Base-by-base conservation (phyloP, 2,113 vertebrate genomes). In the Bothrops jararaca region DNA sequence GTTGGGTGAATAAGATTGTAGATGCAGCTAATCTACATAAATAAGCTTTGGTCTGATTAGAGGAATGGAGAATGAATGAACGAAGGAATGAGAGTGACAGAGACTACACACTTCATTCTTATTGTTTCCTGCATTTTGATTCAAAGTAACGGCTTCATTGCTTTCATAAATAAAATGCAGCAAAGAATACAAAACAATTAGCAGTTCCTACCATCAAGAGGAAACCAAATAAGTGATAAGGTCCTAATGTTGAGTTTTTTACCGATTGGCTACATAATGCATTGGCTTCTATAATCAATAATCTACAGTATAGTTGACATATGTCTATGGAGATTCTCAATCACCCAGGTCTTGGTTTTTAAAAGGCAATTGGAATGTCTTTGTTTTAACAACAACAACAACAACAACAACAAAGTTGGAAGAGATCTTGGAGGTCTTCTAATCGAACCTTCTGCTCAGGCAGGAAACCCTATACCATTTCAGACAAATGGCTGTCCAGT, bases 11-110 rank as follows among this genome's bases (percentile, higher is more conserved):
- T 97, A 96, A 97, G 95, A 96, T 93, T 97, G 96, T 96, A 94
- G 95, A 97, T 97, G 93, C 97, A 96, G 96, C 95, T 97, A 96
- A 98, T 97, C 95, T 98, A 93, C 96, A 97, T 98, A 97, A 97
- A 97, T 96, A 97, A 94, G 88, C 92, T 97, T 95, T 89, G 56
- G 92, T 96, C 90, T 98, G 97, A 98, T 97, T 98, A 97, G 92
- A 97, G 54, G 85, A 95, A 93, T 95, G 10, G 95, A 97, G 97
- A 34, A 69, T 69, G 60, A 69, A 69, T n/a, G 60, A 69, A 34
- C 0, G 2, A 69, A 34, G 2, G 64, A 34, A 69, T 69, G 29
- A 69, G 64, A 69, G 29, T 34, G 64, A 69, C n/a, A 34, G 29
- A 34, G 64, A 6, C 29, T 29, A 34, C 13, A 2, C 34, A 1